Evolutionary conservation across 2,113 vertebrate genomes (phyloP).

Genomic region (Chaetodon trifascialis): DNA sequence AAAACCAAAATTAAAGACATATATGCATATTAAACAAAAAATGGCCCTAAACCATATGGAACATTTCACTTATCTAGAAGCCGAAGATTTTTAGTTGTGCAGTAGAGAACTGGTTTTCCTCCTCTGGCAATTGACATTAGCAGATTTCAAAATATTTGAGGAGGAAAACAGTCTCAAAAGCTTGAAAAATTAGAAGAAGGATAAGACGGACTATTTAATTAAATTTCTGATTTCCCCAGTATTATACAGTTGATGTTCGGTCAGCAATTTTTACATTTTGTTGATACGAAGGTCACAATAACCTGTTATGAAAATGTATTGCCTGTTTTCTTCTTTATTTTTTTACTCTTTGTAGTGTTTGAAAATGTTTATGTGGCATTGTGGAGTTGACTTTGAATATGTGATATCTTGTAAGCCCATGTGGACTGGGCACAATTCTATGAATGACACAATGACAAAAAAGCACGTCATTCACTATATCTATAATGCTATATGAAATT

Average conservation of each 20-base stretch:
- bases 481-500: background rate
- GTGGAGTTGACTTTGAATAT: background rate
- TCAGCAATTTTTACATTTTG: background rate
- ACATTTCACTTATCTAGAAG: background rate
- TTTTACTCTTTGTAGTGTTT: background rate
- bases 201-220: background rate
- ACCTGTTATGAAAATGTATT: background rate
- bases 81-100: background rate
- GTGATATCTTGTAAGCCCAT: background rate
- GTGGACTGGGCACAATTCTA: background rate
- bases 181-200: background rate
- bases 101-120: background rate
- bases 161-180: background rate
- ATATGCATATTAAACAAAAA: background rate
- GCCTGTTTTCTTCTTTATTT: background rate
- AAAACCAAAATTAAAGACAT: constrained; percentile 9
- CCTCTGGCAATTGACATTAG: background rate
- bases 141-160: background rate
- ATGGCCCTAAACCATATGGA: background rate
- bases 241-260: background rate
- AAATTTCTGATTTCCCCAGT: background rate
- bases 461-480: background rate
- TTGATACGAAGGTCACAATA: background rate
- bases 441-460: constrained; percentile 4
- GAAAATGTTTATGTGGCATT: background rate